These are phyloP conservation scores for Bemisia tabaci DNA, from an alignment of 1,140 invertebrate species.

Conservation along the genomic window DNA sequence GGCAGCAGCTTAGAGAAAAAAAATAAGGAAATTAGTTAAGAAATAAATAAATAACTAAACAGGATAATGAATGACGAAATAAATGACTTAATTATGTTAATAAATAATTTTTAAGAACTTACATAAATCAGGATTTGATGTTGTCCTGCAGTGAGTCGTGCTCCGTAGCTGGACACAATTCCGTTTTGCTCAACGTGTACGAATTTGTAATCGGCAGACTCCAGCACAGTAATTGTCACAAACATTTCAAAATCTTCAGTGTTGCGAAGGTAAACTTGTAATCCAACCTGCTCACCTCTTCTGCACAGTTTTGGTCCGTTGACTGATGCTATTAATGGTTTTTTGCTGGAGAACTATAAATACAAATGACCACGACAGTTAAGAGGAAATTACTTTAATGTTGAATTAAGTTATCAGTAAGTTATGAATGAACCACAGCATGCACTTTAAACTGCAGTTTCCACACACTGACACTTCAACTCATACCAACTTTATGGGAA, in stretches of 20 bases:
- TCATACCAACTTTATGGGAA: too few species aligned
- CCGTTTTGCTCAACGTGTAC: conserved; percentile 40
- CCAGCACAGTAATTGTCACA: conserved; percentile 27
- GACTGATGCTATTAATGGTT: conserved; percentile 40
- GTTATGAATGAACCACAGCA: too few species aligned
- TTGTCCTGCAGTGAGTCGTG: conserved; percentile 29
- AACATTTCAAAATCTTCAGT: conserved; percentile 31
- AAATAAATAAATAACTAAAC: background rate
- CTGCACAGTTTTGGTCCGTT: conserved; percentile 36
- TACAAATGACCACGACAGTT: conserved; percentile 3
- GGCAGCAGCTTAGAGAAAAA: conserved; percentile 19
- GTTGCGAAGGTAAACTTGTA: conserved; percentile 40
- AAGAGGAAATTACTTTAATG: conserved; percentile 2
- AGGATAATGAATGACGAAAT: background rate
- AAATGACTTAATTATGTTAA: background rate
- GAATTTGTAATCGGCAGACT: conserved; percentile 37
- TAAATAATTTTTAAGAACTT: conserved; percentile 19
- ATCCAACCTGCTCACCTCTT: conserved; percentile 42
- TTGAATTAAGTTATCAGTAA: conserved; percentile 5
- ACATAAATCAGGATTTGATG: conserved; percentile 38
- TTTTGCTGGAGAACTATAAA: conserved; percentile 34
- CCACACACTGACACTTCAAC: too few species aligned
- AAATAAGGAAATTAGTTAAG: conserved; percentile 1
- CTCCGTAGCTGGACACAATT: conserved; percentile 36
- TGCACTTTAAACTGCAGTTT: too few species aligned